These are phyloP conservation scores for Cavia aperea DNA, from an alignment of 2,113 vertebrate genomes.

Conservation along the genomic window DNA sequence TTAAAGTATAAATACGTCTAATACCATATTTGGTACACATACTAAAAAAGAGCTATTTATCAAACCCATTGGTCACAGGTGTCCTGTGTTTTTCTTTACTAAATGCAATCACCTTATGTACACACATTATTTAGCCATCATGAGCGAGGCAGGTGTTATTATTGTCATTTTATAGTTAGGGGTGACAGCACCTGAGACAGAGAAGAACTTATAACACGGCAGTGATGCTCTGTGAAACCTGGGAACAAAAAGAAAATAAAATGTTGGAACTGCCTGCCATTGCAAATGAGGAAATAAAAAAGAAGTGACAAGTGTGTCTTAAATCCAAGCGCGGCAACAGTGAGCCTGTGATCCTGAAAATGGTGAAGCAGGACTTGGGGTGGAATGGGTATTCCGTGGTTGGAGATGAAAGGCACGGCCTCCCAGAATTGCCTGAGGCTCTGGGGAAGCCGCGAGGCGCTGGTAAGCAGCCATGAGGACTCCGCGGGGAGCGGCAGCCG, in stretches of 20 bases:
- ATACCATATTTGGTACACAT: background rate
- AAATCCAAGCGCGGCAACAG: background rate
- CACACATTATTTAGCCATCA: rapidly evolving
- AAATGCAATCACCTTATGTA: background rate
- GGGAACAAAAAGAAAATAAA: background rate
- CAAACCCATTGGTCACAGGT: background rate
- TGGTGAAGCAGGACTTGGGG: background rate
- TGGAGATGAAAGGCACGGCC: background rate
- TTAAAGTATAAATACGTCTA: background rate
- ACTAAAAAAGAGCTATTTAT: background rate
- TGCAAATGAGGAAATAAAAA: background rate
- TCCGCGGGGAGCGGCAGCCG: background rate
- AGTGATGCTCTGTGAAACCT: background rate
- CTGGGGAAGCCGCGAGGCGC: background rate
- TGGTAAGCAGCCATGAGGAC: no score
- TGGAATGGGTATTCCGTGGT: background rate
- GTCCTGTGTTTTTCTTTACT: background rate
- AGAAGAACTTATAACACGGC: background rate
- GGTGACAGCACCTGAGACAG: background rate
- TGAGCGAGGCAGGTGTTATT: rapidly evolving
- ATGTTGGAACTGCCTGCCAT: background rate
- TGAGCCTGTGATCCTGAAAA: background rate
- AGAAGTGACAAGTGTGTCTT: background rate
- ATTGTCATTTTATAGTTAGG: no score
- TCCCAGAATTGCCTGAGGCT: background rate